Evolutionary conservation across 2,113 vertebrate species (phyloP), one percentile per base, ranked within the genome.

Genomic region (Cololabis saira): DNA sequence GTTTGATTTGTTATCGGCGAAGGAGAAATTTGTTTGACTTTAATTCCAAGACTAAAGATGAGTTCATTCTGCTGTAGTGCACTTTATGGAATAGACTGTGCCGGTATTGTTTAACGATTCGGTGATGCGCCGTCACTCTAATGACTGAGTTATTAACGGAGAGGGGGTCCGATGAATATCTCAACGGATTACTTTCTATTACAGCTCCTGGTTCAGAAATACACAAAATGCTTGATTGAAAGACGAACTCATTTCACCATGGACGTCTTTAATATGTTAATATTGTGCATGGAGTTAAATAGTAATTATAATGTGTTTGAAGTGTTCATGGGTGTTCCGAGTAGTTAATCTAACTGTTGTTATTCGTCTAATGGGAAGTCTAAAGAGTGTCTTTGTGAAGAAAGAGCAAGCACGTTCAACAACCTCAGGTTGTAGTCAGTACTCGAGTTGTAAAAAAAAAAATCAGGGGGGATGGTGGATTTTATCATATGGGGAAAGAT

Each of bases 151-250:
- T 76, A 61, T 27, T 16, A 1, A 37, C 33, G 6, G 33, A 37
- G 6, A 11, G 33, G 6, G 3, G 12, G 33, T 47, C 6, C 51
- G 52, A 74, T 70, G 44, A 55, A 76, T 71, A 53, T 52, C 60
- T 47, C 0, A 5, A 8, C 9, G 5, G 61, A 66, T 5, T 9
- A n/a, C 50, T 61, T 56, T 16, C n/a, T 42, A 43, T 63, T 2
- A 6, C 4, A 15, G 54, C 41, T 42, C 14, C 44, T 5, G 16
- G 4, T 40, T 40, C 55, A 48, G 52, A 54, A 40, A 60, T 7
- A 37, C 33, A 22, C 2, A 3, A 59, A 49, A 19, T 37, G 19
- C 43, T 52, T 59, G 8, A 71, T 33, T 54, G 59, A 67, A 17
- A 47, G 14, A 16, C 13, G 63, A 37, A 16, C 30, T 16, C 44